Base-by-base conservation (phyloP, 2,888 invertebrate genomes). In the Germaria angustata region DNA sequence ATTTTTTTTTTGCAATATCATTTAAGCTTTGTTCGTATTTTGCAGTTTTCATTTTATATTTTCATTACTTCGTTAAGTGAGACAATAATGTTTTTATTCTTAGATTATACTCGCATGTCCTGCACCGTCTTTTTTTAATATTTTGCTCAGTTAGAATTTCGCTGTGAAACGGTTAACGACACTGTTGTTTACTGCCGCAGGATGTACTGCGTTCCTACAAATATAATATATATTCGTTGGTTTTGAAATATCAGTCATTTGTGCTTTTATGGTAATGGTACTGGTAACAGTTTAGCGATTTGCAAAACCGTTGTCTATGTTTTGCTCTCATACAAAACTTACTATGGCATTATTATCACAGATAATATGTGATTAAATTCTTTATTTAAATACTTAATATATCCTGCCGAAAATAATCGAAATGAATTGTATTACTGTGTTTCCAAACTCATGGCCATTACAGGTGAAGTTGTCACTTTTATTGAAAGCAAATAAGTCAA, bases 141-240 rank as follows among this genome's bases (percentile, higher is more conserved):
- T 65, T 71, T 79, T 65, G 44, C 66, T 82, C 65, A 82, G 82
- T 82, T 57, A 51, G 15, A 71, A 55, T 69, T 82, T 75, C 55
- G 59, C 82, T 71, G 65, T 61, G 82, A 71, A 79, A 76, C 82
- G 71, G 82, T 76, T 76, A 71, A 82, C 79, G 79, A 82, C 82
- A 59, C 9, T 66, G 65, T 80, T n/a, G 71, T 79, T 71, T 82
- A 75, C 79, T 82, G 75, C 41, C 79, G 82, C 79, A 71, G 82
- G 75, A 82, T 79, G 77, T 55, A 46, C 34, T 46, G 53, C 69
- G 61, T 81, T 68, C 9, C 44, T 22, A 57, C 28, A 32, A 49
- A 28, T 28, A 28, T 28, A 28, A 28, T 28, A 3, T 28, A 28
- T 28, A 5, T 28, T 5, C 28, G 1, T 24, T 57, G 24, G 7